Evolutionary conservation across 2,113 vertebrate species (phyloP), one percentile per base, ranked within the genome.

Genomic region (Gallinago undulata): DNA sequence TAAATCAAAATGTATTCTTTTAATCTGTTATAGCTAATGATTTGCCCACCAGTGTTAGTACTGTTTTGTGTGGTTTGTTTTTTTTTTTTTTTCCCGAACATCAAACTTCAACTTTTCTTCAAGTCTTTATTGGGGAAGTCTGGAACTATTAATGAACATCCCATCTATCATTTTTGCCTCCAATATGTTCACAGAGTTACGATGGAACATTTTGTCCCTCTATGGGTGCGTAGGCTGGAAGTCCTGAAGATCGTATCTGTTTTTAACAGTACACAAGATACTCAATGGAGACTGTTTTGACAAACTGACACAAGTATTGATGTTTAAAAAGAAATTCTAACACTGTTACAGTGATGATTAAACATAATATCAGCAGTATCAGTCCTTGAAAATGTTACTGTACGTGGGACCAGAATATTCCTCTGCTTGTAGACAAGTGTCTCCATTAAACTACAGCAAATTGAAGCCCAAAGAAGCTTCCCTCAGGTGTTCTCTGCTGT

Each of bases 161-260:
- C 31, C 12, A n/a, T 66, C 30, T 64, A 78, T 33, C 76, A 24
- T 27, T 53, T 33, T 39, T 25, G 30, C 37, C 63, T 31, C 37
- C 41, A 31, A 22, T 31, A 31, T 53, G 10, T 48, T 67, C 27
- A 41, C 4, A 28, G 12, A 88, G 14, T 66, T 47, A 55, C 30
- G 22, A 10, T 22, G 19, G 45, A 76, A 74, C 10, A 7, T 82
- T 73, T 80, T 78, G 25, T 69, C 68, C 28, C 86, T 89, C 19
- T 1, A 0, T 47, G 41, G 48, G 33, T 0, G 0, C 33, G 23
- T 33, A 63, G 43, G 33, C 62, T 85, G 41, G 19, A 93, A 69
- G n/a, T 53, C 33, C 72, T 76, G 56, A 77, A 67, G 37, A 74
- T 6, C 24, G 63, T 28, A 14, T 63, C 11, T 78, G 7, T 62